Conservation (phyloP, 92 coral and sea anemone species). For the Actinostola sp. region DNA sequence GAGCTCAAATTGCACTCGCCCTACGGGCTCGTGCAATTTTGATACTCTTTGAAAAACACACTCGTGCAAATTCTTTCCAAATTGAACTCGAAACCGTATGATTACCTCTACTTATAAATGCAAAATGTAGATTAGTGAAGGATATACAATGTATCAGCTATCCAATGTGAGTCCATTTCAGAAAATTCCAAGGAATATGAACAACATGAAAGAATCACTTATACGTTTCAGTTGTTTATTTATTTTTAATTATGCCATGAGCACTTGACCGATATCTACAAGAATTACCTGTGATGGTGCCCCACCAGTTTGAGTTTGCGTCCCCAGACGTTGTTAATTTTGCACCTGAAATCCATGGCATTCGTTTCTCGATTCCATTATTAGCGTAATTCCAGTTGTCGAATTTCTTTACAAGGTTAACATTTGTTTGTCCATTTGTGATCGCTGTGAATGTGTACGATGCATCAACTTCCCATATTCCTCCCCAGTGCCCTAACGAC, state of each 20-base stretch:
- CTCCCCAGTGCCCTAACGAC: slow-evolving; percentile 68
- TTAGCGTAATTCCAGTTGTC: slow-evolving; percentile 59
- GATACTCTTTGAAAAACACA: too few relatives aligned
- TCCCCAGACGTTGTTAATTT: slow-evolving; percentile 53
- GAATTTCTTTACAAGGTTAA: slow-evolving; percentile 54
- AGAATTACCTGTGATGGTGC: slow-evolving; percentile 55
- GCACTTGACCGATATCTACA: not conserved
- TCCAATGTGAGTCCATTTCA: too few relatives aligned
- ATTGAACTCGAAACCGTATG: too few relatives aligned
- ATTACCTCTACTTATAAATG: too few relatives aligned
- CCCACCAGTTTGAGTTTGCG: slow-evolving; percentile 54
- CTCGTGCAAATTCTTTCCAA: too few relatives aligned
- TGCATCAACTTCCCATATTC: slow-evolving; percentile 62
- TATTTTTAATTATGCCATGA: too few relatives aligned
- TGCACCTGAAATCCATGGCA: slow-evolving; percentile 73
- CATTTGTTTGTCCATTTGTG: slow-evolving; percentile 56
- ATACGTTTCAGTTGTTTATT: not conserved
- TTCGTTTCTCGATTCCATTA: slow-evolving; percentile 59
- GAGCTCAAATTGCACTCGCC: too few relatives aligned
- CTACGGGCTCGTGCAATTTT: too few relatives aligned
- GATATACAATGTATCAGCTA: too few relatives aligned
- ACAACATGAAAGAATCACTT: not conserved
- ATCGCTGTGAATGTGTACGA: slow-evolving; percentile 48
- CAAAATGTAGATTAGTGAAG: too few relatives aligned
- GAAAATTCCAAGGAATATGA: too few relatives aligned